These are phyloP conservation scores for Eulithis prunata DNA, from an alignment of 2,888 invertebrate species.

Conservation along the genomic window DNA sequence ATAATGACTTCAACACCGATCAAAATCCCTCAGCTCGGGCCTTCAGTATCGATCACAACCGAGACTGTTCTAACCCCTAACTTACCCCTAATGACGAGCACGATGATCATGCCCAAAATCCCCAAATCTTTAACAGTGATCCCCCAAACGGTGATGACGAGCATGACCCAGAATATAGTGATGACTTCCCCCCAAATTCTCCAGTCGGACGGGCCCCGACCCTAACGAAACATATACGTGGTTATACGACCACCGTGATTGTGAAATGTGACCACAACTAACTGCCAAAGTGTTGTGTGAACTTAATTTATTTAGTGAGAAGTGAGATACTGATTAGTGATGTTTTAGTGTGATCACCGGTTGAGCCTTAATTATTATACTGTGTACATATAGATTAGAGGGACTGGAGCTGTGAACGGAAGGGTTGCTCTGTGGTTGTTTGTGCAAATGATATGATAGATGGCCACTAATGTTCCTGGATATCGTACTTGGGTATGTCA, in stretches of 20 bases:
- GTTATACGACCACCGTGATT: slow-evolving; percentile 57
- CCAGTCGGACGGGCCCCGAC: slow-evolving; percentile 49
- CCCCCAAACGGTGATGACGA: slow-evolving; percentile 81
- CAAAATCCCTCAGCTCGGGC: slow-evolving; percentile 65
- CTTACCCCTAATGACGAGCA: slow-evolving; percentile 57
- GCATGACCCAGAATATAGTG: slow-evolving; percentile 35
- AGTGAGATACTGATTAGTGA: slow-evolving; percentile 47
- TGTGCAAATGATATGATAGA: slow-evolving; percentile 75
- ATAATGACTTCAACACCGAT: slow-evolving; percentile 63
- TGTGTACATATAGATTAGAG: slow-evolving; percentile 76
- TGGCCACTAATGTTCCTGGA: slow-evolving; percentile 32
- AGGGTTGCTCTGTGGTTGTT: slow-evolving; percentile 43
- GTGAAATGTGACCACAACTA: slow-evolving; percentile 38
- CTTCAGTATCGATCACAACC: slow-evolving; percentile 66
- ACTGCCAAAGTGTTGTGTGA: slow-evolving; percentile 29
- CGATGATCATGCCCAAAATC: slow-evolving; percentile 88
- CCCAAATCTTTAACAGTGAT: slow-evolving; percentile 93
- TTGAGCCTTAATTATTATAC: slow-evolving; percentile 77
- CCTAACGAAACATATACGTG: slow-evolving; percentile 76
- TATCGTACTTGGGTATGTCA: slow-evolving; percentile 4
- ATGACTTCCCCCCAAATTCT: slow-evolving; percentile 42
- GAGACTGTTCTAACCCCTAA: slow-evolving; percentile 58
- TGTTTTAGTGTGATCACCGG: slow-evolving; percentile 54
- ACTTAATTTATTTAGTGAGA: slow-evolving; percentile 34
- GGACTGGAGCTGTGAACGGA: slow-evolving; percentile 67